Evolutionary conservation across 2,888 invertebrate species (phyloP).

Genomic region (Tenthredo scrophulariae): DNA sequence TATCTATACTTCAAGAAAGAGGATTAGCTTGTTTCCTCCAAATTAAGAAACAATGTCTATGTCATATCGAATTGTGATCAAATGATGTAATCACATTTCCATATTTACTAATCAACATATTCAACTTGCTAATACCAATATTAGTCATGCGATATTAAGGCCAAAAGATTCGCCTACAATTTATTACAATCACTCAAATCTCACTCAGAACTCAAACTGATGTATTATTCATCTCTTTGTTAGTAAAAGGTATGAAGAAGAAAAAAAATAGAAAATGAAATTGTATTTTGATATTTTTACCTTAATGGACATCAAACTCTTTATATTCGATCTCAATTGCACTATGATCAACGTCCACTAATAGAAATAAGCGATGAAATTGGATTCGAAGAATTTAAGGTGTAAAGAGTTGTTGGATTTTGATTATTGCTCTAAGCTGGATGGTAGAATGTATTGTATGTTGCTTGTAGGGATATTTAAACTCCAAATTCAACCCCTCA

Average conservation of each 20-base stretch:
- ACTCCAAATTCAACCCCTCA: background rate
- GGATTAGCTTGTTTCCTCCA: background rate
- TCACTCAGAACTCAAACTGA: background rate
- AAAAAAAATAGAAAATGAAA: background rate
- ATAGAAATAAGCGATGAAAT: background rate
- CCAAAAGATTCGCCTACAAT: constrained; percentile 27
- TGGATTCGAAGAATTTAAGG: background rate
- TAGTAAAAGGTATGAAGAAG: too few relatives aligned
- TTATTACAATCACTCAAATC: constrained; percentile 5
- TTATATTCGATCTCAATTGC: background rate
- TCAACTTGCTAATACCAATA: background rate
- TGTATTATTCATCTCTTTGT: background rate
- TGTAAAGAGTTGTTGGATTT: background rate
- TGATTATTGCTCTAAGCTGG: background rate
- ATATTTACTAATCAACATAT: constrained; percentile 12
- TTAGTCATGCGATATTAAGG: constrained; percentile 14
- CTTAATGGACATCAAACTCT: background rate
- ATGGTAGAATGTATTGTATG: background rate
- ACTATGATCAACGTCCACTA: background rate
- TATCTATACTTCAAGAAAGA: too few relatives aligned
- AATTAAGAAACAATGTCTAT: background rate
- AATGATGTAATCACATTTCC: background rate
- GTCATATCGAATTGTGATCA: background rate
- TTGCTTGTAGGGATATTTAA: background rate
- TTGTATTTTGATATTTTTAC: background rate